Base-by-base conservation (phyloP, 2,113 vertebrate species). In the Leptodactylus fuscus region DNA sequence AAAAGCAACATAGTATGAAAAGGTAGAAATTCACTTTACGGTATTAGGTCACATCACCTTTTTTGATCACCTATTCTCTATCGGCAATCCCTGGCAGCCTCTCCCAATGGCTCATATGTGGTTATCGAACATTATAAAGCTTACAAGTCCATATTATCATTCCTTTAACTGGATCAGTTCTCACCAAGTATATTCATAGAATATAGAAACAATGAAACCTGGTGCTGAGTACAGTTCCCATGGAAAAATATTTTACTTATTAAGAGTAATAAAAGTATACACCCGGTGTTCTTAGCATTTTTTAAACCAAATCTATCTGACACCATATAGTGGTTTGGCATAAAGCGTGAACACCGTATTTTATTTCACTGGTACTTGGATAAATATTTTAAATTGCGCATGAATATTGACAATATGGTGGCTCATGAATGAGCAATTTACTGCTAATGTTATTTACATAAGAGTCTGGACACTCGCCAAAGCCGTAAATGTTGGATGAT, bases 381-480 rank as follows among this genome's bases (percentile, higher is more conserved):
- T 83, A 71, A 73, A 73, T 67, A 81, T 81, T 81, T 70, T 51
- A 32, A 51, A 46, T 58, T 83, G 36, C 38, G 13, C 36, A 75
- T 60, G 49, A 60, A 41, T 58, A 74, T 46, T 41, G 34, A 74
- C 36, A 58, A 74, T 62, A 32, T 71, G 32, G 36, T 46, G 71
- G 51, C 70, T 38, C n/a, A 83, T 75, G 51, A 75, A 83, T 58
- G 69, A 49, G 27, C 51, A 32, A 83, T 60, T 60, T 74, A 55
- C 55, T 58, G 49, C 48, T 83, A 44, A 36, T 83, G 34, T 74
- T 60, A 60, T 83, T 74, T 75, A 75, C 38, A 8, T 83, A 41
- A 58, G 41, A 46, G 44, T 60, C 53, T 60, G 81, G 58, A 46
- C 2, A 6, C n/a, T 0, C 20, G 51, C 69, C 81, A 83, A 75